These are phyloP conservation scores for Platycheirus rosarum DNA, from an alignment of 2,888 invertebrate genomes.

Conservation along the genomic window DNA sequence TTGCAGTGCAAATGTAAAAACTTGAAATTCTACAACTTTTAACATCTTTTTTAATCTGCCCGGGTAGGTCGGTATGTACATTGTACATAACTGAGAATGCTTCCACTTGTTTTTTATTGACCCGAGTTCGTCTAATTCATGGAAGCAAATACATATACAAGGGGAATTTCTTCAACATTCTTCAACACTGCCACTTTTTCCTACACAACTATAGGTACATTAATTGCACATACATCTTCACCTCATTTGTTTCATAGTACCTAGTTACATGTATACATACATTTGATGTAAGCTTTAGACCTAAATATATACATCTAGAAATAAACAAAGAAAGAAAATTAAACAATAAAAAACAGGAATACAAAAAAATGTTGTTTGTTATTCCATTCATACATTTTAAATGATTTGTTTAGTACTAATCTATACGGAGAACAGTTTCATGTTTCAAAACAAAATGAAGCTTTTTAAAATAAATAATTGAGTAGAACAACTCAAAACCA, in stretches of 20 bases:
- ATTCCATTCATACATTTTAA: slow-evolving; percentile 25
- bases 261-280: neutral
- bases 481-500: slow-evolving; percentile 8
- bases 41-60: too few species aligned
- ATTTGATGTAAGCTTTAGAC: neutral
- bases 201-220: too few species aligned
- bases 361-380: neutral
- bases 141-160: too few species aligned
- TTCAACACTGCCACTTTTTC: too few species aligned
- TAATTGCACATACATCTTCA: too few species aligned
- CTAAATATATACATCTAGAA: neutral
- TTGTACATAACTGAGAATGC: too few species aligned
- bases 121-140: too few species aligned
- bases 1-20: too few species aligned
- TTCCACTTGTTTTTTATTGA: too few species aligned
- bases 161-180: too few species aligned
- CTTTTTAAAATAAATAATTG: slow-evolving; percentile 4
- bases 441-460: neutral
- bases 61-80: too few species aligned
- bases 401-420: slow-evolving; percentile 16
- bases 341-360: neutral
- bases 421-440: slow-evolving; percentile 3
- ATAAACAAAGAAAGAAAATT: neutral
- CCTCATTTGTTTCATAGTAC: neutral
- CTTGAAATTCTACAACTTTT: too few species aligned